Evolutionary conservation across 2,888 invertebrate species (phyloP).

Genomic region (Trachelus stipa): DNA sequence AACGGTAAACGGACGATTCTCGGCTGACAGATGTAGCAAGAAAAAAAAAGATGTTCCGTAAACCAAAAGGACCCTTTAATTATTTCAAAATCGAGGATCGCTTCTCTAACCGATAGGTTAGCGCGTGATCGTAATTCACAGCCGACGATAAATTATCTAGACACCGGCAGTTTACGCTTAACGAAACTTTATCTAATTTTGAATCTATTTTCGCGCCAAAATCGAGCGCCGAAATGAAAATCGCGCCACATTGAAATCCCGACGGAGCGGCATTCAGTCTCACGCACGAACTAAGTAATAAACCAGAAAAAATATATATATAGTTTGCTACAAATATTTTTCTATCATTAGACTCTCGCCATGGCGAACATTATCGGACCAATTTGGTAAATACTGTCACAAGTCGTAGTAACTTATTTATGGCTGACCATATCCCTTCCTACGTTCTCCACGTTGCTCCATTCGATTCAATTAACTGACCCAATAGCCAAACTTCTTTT

Average conservation of each 20-base stretch:
- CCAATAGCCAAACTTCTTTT: slow-evolving; percentile 9
- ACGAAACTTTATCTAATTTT: background rate
- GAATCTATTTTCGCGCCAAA: background rate
- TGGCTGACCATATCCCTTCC: slow-evolving; percentile 42
- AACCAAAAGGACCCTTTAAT: background rate
- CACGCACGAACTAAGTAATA: background rate
- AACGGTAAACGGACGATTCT: background rate
- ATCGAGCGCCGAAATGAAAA: background rate
- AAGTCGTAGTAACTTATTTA: slow-evolving; percentile 43
- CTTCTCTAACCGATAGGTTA: background rate
- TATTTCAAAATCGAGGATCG: background rate
- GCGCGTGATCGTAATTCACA: background rate
- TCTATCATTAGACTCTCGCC: background rate
- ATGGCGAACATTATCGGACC: slow-evolving; percentile 33
- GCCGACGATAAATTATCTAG: background rate
- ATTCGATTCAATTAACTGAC: slow-evolving; percentile 44
- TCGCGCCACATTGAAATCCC: background rate
- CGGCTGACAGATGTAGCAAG: background rate
- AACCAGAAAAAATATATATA: background rate
- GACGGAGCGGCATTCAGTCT: background rate
- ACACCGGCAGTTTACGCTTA: background rate
- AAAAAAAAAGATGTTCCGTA: background rate
- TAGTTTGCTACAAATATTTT: slow-evolving; percentile 2
- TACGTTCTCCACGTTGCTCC: background rate
- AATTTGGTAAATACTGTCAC: slow-evolving; percentile 42